Base-by-base conservation (phyloP, 2,888 invertebrate species). In the Drosophila prostipennis region DNA sequence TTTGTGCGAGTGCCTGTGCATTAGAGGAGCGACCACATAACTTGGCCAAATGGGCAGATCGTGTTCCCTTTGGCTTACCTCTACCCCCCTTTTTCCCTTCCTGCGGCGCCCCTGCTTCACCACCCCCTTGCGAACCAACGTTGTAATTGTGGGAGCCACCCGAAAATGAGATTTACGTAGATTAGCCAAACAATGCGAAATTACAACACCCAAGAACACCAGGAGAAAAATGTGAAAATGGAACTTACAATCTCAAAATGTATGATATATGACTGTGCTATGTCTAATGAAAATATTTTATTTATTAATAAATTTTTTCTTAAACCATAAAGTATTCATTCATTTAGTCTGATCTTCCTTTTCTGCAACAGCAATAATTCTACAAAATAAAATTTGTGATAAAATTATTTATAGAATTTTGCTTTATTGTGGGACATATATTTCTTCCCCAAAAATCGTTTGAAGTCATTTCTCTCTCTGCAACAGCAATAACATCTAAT, bases 141-240 rank as follows among this genome's bases (percentile, higher is more conserved):
- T 65, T 74, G 87, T 85, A 84, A 87, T 87, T 85, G 84, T 84
- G 84, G 87, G 84, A 84, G 84, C 85, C 74, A 55, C 63, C 71
- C 83, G 74, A 67, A 80, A 85, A 80, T 77, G 63, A 87, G 84
- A 87, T 84, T 84, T 80, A 79, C 76, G 65, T 79, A 84, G 84
- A 85, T 84, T 87, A 85, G 81, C 80, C 82, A 84, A 84, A 87
- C 86, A 85, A 87, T 79, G 83, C 78, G 74, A 87, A 85, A 80
- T 81, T 81, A 77, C 86, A 79, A 76, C 79, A 65, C 55, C 40
- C 60, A 63, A 26, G 68, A 56, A 58, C 46, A 63, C 63, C 37
- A 42, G 48, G 43, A 48, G 45, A 63, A 63, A 57, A 60, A 32
- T 10, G 7, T 4, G 4, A 4, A 32, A 43, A 23, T 10, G 3